These are phyloP conservation scores for Tryphoninae sp. DNA, from an alignment of 2,888 invertebrate genomes.

Conservation along the genomic window DNA sequence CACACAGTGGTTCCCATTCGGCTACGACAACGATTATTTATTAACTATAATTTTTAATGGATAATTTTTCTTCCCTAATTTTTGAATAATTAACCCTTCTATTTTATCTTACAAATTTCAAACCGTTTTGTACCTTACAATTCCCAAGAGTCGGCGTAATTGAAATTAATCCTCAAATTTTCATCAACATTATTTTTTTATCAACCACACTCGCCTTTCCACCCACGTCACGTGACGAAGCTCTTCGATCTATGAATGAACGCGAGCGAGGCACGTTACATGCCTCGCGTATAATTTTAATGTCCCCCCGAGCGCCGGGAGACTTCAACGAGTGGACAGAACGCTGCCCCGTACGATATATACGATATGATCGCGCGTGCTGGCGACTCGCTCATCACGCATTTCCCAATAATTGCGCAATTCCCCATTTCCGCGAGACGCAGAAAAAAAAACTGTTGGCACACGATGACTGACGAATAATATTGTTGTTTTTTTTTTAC, in stretches of 20 bases:
- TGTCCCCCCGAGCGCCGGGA: slow-evolving; percentile 14
- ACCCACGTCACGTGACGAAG: not conserved
- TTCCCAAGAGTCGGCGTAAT: not conserved
- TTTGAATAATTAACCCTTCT: not conserved
- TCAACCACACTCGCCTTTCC: not conserved
- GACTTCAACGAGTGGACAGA: slow-evolving; percentile 52
- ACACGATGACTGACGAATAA: not conserved
- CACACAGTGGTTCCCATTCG: slow-evolving; percentile 25
- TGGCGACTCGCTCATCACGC: slow-evolving; percentile 33
- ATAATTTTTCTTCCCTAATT: not conserved
- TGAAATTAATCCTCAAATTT: not conserved
- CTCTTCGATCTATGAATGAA: slow-evolving; percentile 46
- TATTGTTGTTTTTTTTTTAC: not conserved
- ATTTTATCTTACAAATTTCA: too few species aligned
- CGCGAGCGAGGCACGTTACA: slow-evolving; percentile 6
- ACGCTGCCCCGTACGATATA: not conserved
- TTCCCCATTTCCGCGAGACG: slow-evolving; percentile 34
- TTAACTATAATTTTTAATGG: not conserved
- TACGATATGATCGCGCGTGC: not conserved
- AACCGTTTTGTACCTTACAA: not conserved
- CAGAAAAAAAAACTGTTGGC: not conserved
- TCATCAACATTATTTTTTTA: not conserved
- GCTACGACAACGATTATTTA: not conserved
- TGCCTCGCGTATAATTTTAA: slow-evolving; percentile 14
- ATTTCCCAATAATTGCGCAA: slow-evolving; percentile 39